phyloP scores from a whole-genome alignment of 2,888 invertebrate genomes.

The Athrips mouffetella region DNA sequence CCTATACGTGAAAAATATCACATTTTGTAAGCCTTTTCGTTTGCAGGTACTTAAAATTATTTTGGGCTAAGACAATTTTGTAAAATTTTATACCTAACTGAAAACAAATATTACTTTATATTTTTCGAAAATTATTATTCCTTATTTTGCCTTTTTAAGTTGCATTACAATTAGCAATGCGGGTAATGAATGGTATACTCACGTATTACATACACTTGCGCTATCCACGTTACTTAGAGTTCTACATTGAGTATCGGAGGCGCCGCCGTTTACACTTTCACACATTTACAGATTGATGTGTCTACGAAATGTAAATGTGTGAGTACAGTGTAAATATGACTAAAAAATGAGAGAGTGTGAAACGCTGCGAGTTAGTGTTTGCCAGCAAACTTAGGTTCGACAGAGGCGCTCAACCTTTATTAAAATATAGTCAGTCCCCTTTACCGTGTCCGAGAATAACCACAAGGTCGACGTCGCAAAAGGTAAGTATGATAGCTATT shows the following conservation, averaged over 20 bases:
- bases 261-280: slow-evolving; percentile 43
- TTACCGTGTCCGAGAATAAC: no score
- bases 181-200: slow-evolving; percentile 19
- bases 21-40: no score
- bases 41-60: no score
- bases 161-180: slow-evolving; percentile 14
- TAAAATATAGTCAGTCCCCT: no score
- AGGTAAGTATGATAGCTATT: slow-evolving; percentile 10
- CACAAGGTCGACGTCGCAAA: slow-evolving; percentile 20
- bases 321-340: slow-evolving; percentile 40
- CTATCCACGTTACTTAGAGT: slow-evolving; percentile 29
- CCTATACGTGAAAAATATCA: no score
- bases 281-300: slow-evolving; percentile 35
- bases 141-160: no score
- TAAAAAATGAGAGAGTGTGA: slow-evolving; percentile 44
- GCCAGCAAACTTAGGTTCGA: slow-evolving; percentile 44
- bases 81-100: no score
- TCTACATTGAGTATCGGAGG: slow-evolving; percentile 35
- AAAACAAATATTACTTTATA: no score
- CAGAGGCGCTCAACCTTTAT: slow-evolving; percentile 48
- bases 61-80: no score
- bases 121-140: no score
- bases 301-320: slow-evolving; percentile 27
- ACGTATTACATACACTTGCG: slow-evolving; percentile 24
- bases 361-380: slow-evolving; percentile 38